Evolutionary conservation across 2,888 invertebrate genomes (phyloP), one percentile per base, ranked within the genome.

Genomic region (Drosophila mayaguana): DNA sequence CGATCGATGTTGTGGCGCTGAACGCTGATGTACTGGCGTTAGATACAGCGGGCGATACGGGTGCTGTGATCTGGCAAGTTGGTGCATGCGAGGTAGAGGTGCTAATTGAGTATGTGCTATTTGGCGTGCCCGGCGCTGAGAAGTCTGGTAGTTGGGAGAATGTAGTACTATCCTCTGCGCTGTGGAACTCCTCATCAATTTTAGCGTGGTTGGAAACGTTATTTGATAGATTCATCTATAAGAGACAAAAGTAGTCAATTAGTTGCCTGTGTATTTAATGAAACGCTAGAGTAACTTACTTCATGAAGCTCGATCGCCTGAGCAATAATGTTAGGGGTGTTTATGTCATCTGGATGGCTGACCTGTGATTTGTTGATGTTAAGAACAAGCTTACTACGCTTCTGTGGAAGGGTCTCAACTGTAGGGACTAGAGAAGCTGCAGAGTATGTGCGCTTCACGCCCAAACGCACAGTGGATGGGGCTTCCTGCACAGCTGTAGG

Each of bases 121-220:
- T 79, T 4, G 91, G 91, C 16, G 91, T 91, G 36, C 75, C 77
- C 8, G 89, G 88, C 32, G 82, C 71, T 42, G 86, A 87, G 76
- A 74, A 73, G 60, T 86, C 87, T 43, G 48, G 53, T 11, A 61
- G 36, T 7, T 38, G 64, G 46, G 72, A 73, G 42, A 36, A 59
- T 53, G 48, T 2, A 56, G 38, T 77, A 62, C 71, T 77, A n/a
- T 81, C 77, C 45, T 77, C 85, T 38, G 59, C 62, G 34, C 63
- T 81, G 50, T 51, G 57, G 2, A 79, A 74, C 38, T 82, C 73
- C 56, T 81, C 64, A n/a, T 63, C 51, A 43, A 80, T 76, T 11
- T 45, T 34, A 25, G 73, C 43, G 7, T 53, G 64, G n/a, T 48
- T 80, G 32, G 57, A 46, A n/a, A 51, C 60, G 50, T 55, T 63